phyloP scores from a whole-genome alignment of 2,113 vertebrate species.

The Cephalophus harveyi region DNA sequence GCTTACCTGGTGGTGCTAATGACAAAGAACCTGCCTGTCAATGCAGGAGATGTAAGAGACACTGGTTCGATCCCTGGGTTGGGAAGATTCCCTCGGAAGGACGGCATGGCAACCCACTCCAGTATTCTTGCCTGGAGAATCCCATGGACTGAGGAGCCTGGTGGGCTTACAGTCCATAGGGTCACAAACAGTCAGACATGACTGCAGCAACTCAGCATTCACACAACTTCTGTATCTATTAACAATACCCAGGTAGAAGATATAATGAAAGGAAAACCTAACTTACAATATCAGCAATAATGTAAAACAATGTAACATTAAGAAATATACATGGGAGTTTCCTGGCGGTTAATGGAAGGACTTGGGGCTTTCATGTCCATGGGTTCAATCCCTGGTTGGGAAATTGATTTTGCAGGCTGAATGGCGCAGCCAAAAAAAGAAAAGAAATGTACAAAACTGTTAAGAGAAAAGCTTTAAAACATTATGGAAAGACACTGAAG shows the following conservation, averaged over 20 bases:
- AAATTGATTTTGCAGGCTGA: neutral
- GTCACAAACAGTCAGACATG: neutral
- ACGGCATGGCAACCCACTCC: neutral
- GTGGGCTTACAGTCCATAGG: neutral
- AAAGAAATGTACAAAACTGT: neutral
- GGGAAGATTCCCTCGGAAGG: neutral
- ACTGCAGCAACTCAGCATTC: neutral
- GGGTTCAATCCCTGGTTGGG: neutral
- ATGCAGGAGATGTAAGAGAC: neutral
- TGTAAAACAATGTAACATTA: neutral
- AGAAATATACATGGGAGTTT: neutral
- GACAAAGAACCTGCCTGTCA: neutral
- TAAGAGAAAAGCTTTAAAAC: neutral
- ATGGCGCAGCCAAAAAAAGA: neutral
- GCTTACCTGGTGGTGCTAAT: neutral
- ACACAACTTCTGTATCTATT: neutral
- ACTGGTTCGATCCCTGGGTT: neutral
- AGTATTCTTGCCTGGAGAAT: neutral
- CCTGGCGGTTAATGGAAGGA: neutral
- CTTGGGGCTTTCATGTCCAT: neutral
- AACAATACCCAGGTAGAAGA: neutral
- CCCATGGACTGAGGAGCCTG: neutral
- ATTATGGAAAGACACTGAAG: neutral
- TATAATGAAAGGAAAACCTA: neutral
- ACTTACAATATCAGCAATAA: neutral